Evolutionary conservation across 2,888 invertebrate genomes (phyloP).

Genomic region (Drosophila putrida): DNA sequence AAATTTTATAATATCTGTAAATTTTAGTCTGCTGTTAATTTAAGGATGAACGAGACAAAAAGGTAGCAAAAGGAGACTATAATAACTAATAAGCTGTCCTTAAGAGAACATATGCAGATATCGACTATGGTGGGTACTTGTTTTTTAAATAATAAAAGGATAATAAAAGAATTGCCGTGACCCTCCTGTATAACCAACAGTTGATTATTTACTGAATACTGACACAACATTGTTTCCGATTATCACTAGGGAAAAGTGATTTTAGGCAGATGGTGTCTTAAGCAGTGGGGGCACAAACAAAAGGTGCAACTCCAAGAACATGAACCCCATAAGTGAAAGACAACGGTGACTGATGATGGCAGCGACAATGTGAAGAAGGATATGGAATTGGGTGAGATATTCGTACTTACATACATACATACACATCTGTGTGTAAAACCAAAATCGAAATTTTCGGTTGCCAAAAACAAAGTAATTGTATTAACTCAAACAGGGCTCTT

Average conservation of each 20-base stretch:
- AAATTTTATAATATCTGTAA: too few relatives aligned
- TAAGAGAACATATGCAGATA: too few relatives aligned
- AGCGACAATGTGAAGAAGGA: constrained; percentile 36
- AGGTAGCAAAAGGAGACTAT: too few relatives aligned
- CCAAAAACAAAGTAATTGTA: too few relatives aligned
- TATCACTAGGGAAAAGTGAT: constrained; percentile 68
- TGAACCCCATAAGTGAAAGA: constrained; percentile 52
- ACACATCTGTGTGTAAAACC: constrained; percentile 12
- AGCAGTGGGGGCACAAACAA: constrained; percentile 31
- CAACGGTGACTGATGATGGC: constrained; percentile 43
- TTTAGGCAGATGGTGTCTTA: constrained; percentile 65
- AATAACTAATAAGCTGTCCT: too few relatives aligned
- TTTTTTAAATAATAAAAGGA: too few relatives aligned
- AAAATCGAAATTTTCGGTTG: too few relatives aligned
- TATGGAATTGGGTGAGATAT: constrained; percentile 19
- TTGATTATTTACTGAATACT: constrained; percentile 73
- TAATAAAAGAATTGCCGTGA: not conserved
- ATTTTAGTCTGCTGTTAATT: too few relatives aligned
- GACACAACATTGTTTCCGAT: constrained; percentile 73
- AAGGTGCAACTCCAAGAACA: constrained; percentile 44
- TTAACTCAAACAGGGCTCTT: too few relatives aligned
- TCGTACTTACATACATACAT: constrained; percentile 5
- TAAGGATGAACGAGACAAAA: too few relatives aligned
- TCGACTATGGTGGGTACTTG: too few relatives aligned
- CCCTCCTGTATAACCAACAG: constrained; percentile 8